These are phyloP conservation scores for Dipodomys merriami DNA, from an alignment of 2,113 vertebrate genomes.

Conservation along the genomic window DNA sequence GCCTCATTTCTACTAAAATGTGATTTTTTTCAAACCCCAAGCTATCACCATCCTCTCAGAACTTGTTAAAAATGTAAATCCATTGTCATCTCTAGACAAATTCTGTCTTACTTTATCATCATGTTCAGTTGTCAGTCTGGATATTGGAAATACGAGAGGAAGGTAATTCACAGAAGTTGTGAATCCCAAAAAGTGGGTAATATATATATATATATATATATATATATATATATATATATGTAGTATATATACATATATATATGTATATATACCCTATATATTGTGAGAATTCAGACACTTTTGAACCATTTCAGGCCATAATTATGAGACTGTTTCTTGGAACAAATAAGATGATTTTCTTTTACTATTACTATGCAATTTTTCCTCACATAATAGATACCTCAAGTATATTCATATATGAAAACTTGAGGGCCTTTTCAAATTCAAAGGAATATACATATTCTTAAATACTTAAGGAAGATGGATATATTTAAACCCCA, in stretches of 20 bases:
- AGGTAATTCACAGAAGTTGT: not conserved
- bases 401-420: not conserved
- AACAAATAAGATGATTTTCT: not conserved
- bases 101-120: not conserved
- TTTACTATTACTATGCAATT: too few species aligned
- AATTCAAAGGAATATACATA: not conserved
- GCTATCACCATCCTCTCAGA: not conserved
- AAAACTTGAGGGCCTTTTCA: not conserved
- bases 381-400: not conserved
- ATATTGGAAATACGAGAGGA: not conserved
- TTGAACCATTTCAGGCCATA: not conserved
- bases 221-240: not conserved
- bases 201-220: not conserved
- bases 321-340: not conserved
- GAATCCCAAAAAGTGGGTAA: not conserved
- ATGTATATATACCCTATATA: not conserved
- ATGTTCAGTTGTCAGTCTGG: not conserved
- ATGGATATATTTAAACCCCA: not conserved
- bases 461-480: not conserved
- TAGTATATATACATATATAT: not conserved
- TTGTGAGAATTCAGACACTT: not conserved
- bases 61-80: not conserved
- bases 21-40: not conserved
- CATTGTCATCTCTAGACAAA: not conserved
- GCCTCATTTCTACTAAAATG: not conserved